These are phyloP conservation scores for Dryoscopus gambensis DNA, from an alignment of 2,113 vertebrate species.

Conservation along the genomic window DNA sequence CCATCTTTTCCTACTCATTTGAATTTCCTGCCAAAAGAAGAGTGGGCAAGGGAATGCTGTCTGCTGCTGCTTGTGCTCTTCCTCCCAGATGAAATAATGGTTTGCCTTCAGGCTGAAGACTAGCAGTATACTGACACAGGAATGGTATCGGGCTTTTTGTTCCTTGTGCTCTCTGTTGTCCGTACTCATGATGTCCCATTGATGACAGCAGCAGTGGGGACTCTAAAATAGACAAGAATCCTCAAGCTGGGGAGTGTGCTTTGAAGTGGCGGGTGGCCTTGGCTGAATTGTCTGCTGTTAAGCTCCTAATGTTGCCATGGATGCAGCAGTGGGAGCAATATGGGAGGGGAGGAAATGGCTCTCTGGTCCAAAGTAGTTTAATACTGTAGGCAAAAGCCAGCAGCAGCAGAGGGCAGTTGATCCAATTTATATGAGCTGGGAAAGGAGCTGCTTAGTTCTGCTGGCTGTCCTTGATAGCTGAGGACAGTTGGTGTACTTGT, in stretches of 20 bases:
- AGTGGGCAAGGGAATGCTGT: neutral
- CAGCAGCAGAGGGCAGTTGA: neutral
- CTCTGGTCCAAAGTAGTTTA: conserved; percentile 36
- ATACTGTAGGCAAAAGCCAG: conserved; percentile 25
- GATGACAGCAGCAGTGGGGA: neutral
- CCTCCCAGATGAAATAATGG: conserved; percentile 8
- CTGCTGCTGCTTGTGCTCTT: conserved; percentile 6
- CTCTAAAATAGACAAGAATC: conserved; percentile 7
- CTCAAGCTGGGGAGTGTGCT: neutral
- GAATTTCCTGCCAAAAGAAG: neutral
- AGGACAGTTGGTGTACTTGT: neutral
- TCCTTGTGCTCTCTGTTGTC: neutral
- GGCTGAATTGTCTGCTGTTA: neutral
- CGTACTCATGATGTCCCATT: neutral
- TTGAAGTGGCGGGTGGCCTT: conserved; percentile 36
- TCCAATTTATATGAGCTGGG: neutral
- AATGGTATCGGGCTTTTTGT: neutral
- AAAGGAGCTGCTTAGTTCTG: neutral
- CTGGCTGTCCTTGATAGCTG: neutral
- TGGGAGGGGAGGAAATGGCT: neutral
- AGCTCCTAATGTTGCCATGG: conserved; percentile 44
- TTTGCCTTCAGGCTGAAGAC: conserved; percentile 13
- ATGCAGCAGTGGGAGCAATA: conserved; percentile 8
- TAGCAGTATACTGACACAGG: neutral
- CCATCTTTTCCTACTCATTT: neutral